phyloP scores from a whole-genome alignment of 1,140 invertebrate species.

The Papilio dardanus region DNA sequence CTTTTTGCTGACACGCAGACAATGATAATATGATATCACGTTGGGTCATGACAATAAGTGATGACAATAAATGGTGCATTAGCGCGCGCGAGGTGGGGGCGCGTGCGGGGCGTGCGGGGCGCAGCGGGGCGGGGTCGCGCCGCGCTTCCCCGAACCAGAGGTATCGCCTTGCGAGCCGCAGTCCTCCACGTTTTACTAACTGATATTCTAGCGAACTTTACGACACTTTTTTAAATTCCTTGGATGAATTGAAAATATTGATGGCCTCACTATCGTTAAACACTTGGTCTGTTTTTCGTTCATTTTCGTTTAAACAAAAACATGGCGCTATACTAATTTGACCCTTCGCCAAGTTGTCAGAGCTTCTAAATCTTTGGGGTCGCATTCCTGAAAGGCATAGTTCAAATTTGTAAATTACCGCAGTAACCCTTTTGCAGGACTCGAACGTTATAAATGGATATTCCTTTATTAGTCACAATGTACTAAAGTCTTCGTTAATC shows the following conservation, averaged over 20 bases:
- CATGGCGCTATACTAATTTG: no score
- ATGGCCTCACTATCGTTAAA: neutral
- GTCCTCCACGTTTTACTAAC: slow-evolving; percentile 1
- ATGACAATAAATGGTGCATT: neutral
- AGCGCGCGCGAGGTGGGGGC: neutral
- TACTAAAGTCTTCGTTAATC: neutral
- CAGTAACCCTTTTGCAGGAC: neutral
- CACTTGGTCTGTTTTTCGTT: no score
- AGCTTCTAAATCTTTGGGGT: neutral
- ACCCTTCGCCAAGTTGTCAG: no score
- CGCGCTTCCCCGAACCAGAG: slow-evolving; percentile 22
- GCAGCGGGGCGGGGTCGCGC: neutral
- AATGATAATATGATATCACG: neutral
- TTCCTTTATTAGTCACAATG: no score
- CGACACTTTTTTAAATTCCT: neutral
- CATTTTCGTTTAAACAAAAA: no score
- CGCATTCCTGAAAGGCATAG: neutral
- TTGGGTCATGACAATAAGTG: slow-evolving; percentile 11
- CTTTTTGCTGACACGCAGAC: neutral
- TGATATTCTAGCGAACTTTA: slow-evolving; percentile 3
- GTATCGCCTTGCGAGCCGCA: slow-evolving; percentile 28
- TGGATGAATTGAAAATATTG: neutral
- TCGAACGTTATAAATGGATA: neutral
- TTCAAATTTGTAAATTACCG: neutral
- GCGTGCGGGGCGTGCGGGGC: neutral